A percentile compares a stretch with the other conserved stretches of the same genome.
Evolutionary conservation across 2,113 vertebrate species (phyloP).

Genomic region (Acanthochromis polyacanthus): DNA sequence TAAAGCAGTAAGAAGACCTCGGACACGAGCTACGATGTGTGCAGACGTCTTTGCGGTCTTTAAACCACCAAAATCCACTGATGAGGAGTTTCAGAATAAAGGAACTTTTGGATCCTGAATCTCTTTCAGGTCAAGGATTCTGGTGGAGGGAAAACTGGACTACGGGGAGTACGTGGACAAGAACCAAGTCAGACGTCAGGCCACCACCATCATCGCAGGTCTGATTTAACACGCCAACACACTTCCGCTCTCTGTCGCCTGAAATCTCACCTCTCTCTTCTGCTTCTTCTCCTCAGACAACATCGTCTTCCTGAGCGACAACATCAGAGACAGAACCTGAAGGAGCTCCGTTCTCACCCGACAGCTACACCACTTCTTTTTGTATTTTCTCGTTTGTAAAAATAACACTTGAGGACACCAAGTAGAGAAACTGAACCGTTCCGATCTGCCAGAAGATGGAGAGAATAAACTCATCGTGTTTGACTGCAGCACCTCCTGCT

Average conservation of each 20-base stretch:
- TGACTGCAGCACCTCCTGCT: slow-evolving; percentile 17
- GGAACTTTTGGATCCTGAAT: not conserved
- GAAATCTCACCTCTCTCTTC: not conserved
- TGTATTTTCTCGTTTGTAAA: slow-evolving; percentile 22
- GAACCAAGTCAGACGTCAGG: slow-evolving; percentile 94
- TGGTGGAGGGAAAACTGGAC: slow-evolving; percentile 96
- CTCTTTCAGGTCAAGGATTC: slow-evolving; percentile 87
- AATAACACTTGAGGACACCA: slow-evolving; percentile 13
- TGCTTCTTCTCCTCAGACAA: slow-evolving; percentile 86
- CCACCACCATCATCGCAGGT: slow-evolving; percentile 98
- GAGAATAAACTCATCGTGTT: not conserved
- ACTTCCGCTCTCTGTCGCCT: not conserved
- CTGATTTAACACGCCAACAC: slow-evolving; percentile 2
- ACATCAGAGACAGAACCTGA: slow-evolving; percentile 86
- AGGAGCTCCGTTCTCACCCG: not conserved
- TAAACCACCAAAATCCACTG: not conserved
- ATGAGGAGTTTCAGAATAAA: too few species aligned
- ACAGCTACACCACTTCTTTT: slow-evolving; percentile 30
- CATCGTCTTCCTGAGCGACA: slow-evolving; percentile 95
- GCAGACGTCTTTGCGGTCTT: not conserved
- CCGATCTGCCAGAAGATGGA: not conserved
- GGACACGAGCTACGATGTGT: too few species aligned
- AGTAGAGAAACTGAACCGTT: slow-evolving; percentile 15
- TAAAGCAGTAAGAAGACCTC: too few species aligned
- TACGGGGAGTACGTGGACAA: slow-evolving; percentile 98